These are phyloP conservation scores for Drosophila mayri DNA, from an alignment of 1,140 invertebrate genomes.

Conservation along the genomic window DNA sequence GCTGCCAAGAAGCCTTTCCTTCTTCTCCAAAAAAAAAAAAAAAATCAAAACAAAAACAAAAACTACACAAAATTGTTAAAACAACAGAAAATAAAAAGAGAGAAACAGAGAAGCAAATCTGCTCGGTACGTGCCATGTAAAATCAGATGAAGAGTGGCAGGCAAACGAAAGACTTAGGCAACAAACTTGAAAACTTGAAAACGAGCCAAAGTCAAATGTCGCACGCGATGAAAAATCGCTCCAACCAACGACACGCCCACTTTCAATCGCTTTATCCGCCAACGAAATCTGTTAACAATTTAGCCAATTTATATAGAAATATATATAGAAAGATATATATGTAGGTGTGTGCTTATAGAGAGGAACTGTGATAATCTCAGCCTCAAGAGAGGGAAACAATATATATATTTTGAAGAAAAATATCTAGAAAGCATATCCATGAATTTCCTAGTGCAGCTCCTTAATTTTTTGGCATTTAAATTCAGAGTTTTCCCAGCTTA, in stretches of 20 bases:
- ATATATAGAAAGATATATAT: neutral
- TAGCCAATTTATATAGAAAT: neutral
- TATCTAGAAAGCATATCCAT: neutral
- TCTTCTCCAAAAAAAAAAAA: slow-evolving; percentile 34
- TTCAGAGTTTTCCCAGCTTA: neutral
- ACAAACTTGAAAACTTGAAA: slow-evolving; percentile 16
- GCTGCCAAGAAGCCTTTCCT: slow-evolving; percentile 59
- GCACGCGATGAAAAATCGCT: slow-evolving; percentile 37
- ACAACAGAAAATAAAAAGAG: neutral
- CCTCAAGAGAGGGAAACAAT: neutral
- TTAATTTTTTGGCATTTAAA: neutral
- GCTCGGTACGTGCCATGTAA: slow-evolving; percentile 68
- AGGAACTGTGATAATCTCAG: neutral
- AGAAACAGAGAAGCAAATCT: slow-evolving; percentile 57
- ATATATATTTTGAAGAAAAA: too few species aligned
- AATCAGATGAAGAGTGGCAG: slow-evolving; percentile 43
- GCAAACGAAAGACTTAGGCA: slow-evolving; percentile 11
- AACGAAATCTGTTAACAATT: slow-evolving; percentile 15
- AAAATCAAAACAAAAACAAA: slow-evolving; percentile 31
- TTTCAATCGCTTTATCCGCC: slow-evolving; percentile 22
- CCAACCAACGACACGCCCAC: slow-evolving; percentile 14
- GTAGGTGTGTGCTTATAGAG: neutral
- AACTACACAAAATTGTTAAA: slow-evolving; percentile 23
- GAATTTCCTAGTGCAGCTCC: too few species aligned
- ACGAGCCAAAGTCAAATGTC: slow-evolving; percentile 34